Conservation (phyloP, 2,888 invertebrate genomes). For the Auanema sp. region DNA sequence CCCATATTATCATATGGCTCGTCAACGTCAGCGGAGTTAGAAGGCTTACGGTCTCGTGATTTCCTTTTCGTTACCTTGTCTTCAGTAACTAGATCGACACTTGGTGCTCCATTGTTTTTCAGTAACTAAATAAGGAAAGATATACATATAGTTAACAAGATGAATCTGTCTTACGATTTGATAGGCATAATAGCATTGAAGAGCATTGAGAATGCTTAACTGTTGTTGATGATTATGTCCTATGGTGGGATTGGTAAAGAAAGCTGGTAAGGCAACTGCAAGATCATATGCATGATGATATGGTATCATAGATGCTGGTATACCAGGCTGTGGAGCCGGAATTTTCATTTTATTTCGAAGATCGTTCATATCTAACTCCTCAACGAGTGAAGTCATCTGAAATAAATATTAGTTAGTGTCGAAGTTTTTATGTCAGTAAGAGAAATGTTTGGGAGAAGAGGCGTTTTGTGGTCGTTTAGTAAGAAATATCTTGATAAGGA, state of each 20-base stretch:
- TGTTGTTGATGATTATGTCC: too few species aligned
- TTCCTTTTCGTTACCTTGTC: slow-evolving; percentile 2
- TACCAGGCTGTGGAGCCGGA: slow-evolving; percentile 17
- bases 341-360: slow-evolving; percentile 16
- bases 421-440: too few species aligned
- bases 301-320: background rate
- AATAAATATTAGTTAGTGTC: background rate
- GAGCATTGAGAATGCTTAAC: too few species aligned
- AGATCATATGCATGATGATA: too few species aligned
- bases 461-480: background rate
- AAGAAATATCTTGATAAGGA: background rate
- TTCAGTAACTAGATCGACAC: slow-evolving; percentile 4
- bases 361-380: slow-evolving; percentile 18
- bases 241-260: too few species aligned
- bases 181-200: too few species aligned
- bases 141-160: too few species aligned
- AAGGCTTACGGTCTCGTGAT: slow-evolving; percentile 2
- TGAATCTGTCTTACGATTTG: too few species aligned
- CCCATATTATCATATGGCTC: slow-evolving; percentile 40
- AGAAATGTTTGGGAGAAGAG: too few species aligned
- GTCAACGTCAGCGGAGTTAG: slow-evolving; percentile 14
- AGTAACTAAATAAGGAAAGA: background rate
- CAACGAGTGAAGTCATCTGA: slow-evolving; percentile 15
- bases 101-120: slow-evolving; percentile 7
- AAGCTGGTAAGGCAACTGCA: too few species aligned